phyloP scores from a whole-genome alignment of 2,113 vertebrate species.

The Salminus brasiliensis region DNA sequence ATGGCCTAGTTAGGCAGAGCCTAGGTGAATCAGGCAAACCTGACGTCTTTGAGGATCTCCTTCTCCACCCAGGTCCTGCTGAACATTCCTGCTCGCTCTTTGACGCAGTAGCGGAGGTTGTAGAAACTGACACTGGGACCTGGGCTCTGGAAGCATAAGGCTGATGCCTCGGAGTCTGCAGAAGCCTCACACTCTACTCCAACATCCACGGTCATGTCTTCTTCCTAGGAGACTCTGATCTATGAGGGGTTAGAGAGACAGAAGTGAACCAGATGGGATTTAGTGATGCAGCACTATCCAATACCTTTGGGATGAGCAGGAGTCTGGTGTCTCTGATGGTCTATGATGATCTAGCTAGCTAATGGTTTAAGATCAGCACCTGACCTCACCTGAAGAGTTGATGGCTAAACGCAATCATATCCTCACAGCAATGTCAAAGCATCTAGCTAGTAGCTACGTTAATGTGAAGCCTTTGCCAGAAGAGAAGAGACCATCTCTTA shows the following conservation, averaged over 20 bases:
- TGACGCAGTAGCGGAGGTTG: constrained; percentile 67
- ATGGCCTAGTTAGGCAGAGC: too few species aligned
- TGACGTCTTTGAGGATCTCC: constrained; percentile 72
- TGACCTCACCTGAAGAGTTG: too few species aligned
- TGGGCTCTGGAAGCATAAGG: neutral
- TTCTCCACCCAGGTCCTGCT: constrained; percentile 62
- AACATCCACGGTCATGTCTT: constrained; percentile 11
- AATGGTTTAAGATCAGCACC: too few species aligned
- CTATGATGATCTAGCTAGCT: too few species aligned
- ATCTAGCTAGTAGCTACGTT: too few species aligned
- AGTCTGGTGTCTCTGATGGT: too few species aligned
- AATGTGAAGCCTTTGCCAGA: too few species aligned
- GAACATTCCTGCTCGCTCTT: constrained; percentile 57
- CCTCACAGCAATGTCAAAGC: too few species aligned
- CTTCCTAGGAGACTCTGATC: neutral
- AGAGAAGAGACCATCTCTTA: too few species aligned
- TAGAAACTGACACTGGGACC: constrained; percentile 72
- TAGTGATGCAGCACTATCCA: too few species aligned
- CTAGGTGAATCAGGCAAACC: constrained; percentile 58
- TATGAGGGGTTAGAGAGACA: neutral
- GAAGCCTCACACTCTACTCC: neutral
- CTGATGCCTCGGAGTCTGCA: neutral
- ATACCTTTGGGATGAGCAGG: too few species aligned
- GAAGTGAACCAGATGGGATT: neutral
- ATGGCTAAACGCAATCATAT: too few species aligned